These are phyloP conservation scores for Sphyrna mokarran DNA, from an alignment of 2,113 vertebrate genomes.

Conservation along the genomic window DNA sequence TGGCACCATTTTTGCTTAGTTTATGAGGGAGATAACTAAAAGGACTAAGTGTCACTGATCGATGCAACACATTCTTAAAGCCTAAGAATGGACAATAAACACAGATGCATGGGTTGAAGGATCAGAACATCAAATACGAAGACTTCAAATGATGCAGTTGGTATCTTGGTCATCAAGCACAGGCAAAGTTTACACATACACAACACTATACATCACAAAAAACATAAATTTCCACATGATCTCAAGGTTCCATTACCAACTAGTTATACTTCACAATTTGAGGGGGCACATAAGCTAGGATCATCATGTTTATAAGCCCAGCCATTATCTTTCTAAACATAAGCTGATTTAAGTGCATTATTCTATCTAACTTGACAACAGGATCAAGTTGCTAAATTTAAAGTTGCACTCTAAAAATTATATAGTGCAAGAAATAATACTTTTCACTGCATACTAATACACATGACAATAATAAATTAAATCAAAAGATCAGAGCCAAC, in stretches of 20 bases:
- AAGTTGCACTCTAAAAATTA: too few species aligned
- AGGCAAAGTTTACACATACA: neutral
- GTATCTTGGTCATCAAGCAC: neutral
- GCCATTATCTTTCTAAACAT: neutral
- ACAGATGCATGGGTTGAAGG: neutral
- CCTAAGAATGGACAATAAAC: neutral
- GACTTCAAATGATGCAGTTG: neutral
- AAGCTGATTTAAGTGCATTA: slow-evolving; percentile 1
- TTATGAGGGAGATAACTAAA: too few species aligned
- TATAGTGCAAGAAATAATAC: too few species aligned
- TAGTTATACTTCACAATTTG: neutral
- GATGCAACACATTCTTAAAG: too few species aligned
- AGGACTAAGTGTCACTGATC: neutral
- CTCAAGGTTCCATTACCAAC: neutral
- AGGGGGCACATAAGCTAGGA: neutral
- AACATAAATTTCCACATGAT: neutral
- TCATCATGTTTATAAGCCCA: neutral
- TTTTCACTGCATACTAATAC: too few species aligned
- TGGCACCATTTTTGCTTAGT: neutral
- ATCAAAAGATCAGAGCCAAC: too few species aligned
- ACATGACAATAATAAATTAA: too few species aligned
- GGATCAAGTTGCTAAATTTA: neutral
- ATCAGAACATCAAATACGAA: neutral
- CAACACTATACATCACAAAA: neutral
- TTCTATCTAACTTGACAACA: too few species aligned